Conservation (phyloP, 1,140 invertebrate genomes). For the Amyelois transitella region DNA sequence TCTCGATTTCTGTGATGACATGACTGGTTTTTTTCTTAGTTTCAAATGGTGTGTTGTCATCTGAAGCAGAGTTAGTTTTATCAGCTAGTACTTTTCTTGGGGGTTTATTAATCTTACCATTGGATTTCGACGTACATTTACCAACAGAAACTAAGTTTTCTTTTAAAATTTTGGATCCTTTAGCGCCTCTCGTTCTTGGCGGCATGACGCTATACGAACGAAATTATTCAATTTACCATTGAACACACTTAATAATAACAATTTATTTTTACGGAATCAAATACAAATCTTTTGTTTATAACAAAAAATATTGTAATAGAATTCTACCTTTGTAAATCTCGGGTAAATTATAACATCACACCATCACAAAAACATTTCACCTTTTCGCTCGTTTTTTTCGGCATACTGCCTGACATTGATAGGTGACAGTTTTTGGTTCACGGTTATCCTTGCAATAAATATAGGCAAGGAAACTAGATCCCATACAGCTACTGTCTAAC, state of each 20-base stretch:
- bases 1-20: slow-evolving; percentile 6
- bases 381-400: too few relatives aligned
- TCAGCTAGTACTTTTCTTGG: slow-evolving; percentile 46
- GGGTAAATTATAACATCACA: too few relatives aligned
- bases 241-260: too few relatives aligned
- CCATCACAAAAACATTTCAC: too few relatives aligned
- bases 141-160: slow-evolving; percentile 37
- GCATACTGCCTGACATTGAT: too few relatives aligned
- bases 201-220: slow-evolving; percentile 40
- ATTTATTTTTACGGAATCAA: not conserved
- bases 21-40: slow-evolving; percentile 9
- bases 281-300: not conserved
- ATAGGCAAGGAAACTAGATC: too few relatives aligned
- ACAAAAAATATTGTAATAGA: too few relatives aligned
- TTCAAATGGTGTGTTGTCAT: slow-evolving; percentile 42
- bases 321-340: too few relatives aligned
- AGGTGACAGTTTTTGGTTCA: too few relatives aligned
- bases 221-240: too few relatives aligned
- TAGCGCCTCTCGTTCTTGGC: slow-evolving; percentile 40
- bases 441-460: too few relatives aligned
- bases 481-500: too few relatives aligned
- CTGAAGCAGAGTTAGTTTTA: slow-evolving; percentile 62
- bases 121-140: slow-evolving; percentile 21
- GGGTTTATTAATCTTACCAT: slow-evolving; percentile 21
- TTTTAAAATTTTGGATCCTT: slow-evolving; percentile 37